Conservation (phyloP, 1,140 invertebrate species). For the Bombus impatiens region DNA sequence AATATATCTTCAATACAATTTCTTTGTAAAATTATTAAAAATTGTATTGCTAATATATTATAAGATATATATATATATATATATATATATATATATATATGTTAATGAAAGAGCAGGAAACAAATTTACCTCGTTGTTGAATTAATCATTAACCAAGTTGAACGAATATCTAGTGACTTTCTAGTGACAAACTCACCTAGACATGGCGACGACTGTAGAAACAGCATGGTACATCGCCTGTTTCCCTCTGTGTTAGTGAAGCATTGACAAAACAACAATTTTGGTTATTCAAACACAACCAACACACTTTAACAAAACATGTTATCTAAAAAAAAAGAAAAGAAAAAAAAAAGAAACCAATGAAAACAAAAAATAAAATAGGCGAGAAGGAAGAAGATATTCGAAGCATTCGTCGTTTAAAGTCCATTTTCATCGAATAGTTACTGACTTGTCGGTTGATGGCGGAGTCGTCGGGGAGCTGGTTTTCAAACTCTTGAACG, state of each 20-base stretch:
- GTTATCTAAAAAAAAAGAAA: conserved; percentile 1
- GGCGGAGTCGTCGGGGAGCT: conserved; percentile 84
- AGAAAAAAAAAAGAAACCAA: not conserved
- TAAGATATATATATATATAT: no score
- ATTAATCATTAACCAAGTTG: not conserved
- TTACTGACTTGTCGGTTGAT: conserved; percentile 84
- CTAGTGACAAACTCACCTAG: conserved; percentile 86
- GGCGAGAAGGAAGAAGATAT: not conserved
- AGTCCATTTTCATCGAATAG: not conserved
- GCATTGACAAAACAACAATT: conserved; percentile 81
- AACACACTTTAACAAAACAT: not conserved
- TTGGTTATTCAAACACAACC: conserved; percentile 41
- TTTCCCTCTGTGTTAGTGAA: conserved; percentile 81
- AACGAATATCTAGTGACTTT: not conserved
- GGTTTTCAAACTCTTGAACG: conserved; percentile 96
- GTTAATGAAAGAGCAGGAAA: no score
- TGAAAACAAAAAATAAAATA: not conserved
- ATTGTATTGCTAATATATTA: no score
- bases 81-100: no score
- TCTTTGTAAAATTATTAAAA: no score
- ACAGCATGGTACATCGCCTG: conserved; percentile 93
- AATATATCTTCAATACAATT: no score
- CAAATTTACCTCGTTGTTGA: no score
- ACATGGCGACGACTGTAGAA: conserved; percentile 93
- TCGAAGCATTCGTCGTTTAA: not conserved